A percentile compares a stretch with the other conserved stretches of the same genome.
These are phyloP conservation scores for Ciconia stormi DNA, from an alignment of 2,113 vertebrate species.

Conservation along the genomic window DNA sequence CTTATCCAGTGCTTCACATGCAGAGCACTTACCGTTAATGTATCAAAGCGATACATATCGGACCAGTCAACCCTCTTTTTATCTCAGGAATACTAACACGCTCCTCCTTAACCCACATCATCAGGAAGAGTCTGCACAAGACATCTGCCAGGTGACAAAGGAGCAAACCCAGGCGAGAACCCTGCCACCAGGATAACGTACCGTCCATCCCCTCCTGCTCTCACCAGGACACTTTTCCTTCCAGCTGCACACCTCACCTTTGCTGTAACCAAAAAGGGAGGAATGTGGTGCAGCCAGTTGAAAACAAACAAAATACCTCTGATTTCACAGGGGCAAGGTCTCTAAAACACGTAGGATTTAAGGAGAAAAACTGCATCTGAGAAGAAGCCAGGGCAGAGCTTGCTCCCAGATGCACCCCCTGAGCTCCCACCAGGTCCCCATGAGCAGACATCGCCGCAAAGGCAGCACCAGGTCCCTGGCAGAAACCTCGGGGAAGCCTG, in stretches of 20 bases:
- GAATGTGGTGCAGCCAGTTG: neutral
- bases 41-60: neutral
- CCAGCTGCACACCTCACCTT: neutral
- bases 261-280: neutral
- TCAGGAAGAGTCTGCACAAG: neutral
- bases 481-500: neutral
- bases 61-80: neutral
- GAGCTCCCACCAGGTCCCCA: neutral
- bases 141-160: neutral
- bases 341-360: neutral
- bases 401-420: neutral
- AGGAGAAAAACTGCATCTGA: neutral
- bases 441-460: accelerated
- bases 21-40: neutral
- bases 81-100: neutral
- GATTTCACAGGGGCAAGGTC: neutral
- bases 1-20: neutral
- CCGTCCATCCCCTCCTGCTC: neutral
- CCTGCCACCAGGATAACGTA: neutral
- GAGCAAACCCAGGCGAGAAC: neutral
- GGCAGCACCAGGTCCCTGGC: neutral
- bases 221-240: neutral
- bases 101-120: neutral
- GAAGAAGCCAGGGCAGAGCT: neutral
- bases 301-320: neutral